Conservation (phyloP, 1,140 invertebrate genomes). For the Oryctes rhinoceros region DNA sequence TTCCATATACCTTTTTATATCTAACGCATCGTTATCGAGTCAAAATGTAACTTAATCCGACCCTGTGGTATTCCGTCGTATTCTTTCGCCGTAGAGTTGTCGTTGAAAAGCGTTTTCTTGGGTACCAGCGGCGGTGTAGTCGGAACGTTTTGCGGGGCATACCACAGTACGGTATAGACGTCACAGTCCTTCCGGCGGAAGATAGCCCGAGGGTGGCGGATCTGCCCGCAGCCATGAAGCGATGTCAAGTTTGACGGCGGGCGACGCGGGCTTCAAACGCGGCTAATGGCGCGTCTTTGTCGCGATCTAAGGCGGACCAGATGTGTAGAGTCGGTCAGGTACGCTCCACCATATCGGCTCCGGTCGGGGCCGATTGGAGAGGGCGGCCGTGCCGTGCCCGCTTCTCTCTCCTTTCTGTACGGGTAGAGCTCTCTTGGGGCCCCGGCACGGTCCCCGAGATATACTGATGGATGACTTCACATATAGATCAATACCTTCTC, state of each 20-base stretch:
- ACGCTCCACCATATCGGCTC: conserved; percentile 28
- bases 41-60: conserved; percentile 8
- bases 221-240: conserved; percentile 55
- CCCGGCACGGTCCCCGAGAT: conserved; percentile 49
- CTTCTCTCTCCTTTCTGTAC: not conserved
- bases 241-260: conserved; percentile 56
- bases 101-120: not conserved
- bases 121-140: not conserved
- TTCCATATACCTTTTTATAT: not conserved
- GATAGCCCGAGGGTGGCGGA: conserved; percentile 53
- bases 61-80: not conserved
- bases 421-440: conserved; percentile 44
- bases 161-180: conserved; percentile 30
- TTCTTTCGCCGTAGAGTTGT: not conserved
- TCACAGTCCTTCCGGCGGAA: conserved; percentile 47
- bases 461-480: conserved; percentile 59
- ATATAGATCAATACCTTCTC: conserved; percentile 57
- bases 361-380: conserved; percentile 31
- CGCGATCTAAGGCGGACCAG: conserved; percentile 48
- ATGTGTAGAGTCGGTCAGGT: conserved; percentile 36
- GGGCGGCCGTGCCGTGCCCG: not conserved
- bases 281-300: conserved; percentile 56
- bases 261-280: conserved; percentile 52
- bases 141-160: not conserved
- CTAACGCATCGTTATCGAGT: not conserved